Percentiles rank a stretch among this genome's conserved stretches.
phyloP scores from a whole-genome alignment of 2,797 vertebrate genomes.

The Manis crassicaudata region DNA sequence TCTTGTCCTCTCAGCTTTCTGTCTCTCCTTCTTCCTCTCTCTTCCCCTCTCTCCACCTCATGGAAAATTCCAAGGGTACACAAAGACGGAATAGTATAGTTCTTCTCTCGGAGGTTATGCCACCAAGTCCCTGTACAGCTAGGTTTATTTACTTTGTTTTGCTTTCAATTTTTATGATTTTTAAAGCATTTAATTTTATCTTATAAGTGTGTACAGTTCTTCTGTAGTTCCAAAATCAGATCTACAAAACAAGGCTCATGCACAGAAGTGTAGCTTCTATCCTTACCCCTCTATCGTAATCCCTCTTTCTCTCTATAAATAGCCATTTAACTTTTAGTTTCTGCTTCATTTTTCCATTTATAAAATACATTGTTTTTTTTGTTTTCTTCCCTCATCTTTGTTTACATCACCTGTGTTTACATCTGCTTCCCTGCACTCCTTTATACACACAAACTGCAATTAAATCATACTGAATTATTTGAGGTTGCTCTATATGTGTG shows the following conservation, averaged over 20 bases:
- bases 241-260: not conserved
- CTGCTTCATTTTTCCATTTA: not conserved
- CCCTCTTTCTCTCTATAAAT: not conserved
- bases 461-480: not conserved
- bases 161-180: not conserved
- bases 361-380: not conserved
- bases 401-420: not conserved
- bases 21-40: not conserved
- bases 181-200: not conserved
- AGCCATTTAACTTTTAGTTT: not conserved
- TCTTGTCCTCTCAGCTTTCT: not conserved
- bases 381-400: not conserved
- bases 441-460: not conserved
- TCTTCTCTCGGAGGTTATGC: not conserved
- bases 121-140: not conserved
- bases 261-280: not conserved
- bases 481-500: not conserved
- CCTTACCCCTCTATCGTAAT: not conserved
- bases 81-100: not conserved
- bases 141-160: conserved; percentile 37
- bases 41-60: not conserved
- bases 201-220: conserved; percentile 3
- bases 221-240: not conserved
- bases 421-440: not conserved
- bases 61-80: conserved; percentile 24